phyloP scores from a whole-genome alignment of 2,113 vertebrate species.

The Alaudala cheleensis region DNA sequence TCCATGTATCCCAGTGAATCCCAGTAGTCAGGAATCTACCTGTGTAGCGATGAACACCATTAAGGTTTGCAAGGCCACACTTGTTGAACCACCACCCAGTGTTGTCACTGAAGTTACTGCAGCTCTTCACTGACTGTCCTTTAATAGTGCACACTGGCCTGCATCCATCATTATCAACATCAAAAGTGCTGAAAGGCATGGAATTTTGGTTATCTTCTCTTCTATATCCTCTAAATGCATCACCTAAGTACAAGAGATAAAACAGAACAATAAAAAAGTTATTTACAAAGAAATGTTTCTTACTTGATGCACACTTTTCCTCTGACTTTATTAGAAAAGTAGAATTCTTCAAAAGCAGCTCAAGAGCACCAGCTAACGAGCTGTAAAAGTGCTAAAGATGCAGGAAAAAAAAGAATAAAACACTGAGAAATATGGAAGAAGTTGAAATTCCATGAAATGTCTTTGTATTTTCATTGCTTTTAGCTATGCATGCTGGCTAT shows the following conservation, averaged over 20 bases:
- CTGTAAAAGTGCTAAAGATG: neutral
- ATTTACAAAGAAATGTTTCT: neutral
- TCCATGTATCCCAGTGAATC: slow-evolving; percentile 90
- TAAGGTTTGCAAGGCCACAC: slow-evolving; percentile 89
- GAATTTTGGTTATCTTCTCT: slow-evolving; percentile 90
- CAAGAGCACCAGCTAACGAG: neutral
- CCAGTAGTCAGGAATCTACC: slow-evolving; percentile 70
- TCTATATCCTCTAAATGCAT: slow-evolving; percentile 85
- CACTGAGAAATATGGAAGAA: neutral
- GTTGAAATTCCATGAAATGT: neutral
- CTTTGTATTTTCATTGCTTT: neutral
- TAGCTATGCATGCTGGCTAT: neutral
- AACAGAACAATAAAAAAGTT: neutral
- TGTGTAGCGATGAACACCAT: slow-evolving; percentile 76
- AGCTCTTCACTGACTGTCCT: slow-evolving; percentile 82
- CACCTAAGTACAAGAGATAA: slow-evolving; percentile 73
- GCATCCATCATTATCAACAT: slow-evolving; percentile 90
- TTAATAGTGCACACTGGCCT: slow-evolving; percentile 76
- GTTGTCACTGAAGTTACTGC: slow-evolving; percentile 78
- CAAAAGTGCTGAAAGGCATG: slow-evolving; percentile 87
- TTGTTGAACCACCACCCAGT: slow-evolving; percentile 93
- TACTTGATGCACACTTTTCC: neutral
- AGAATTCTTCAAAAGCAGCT: neutral
- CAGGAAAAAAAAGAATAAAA: neutral
- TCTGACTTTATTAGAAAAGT: neutral